phyloP scores from a whole-genome alignment of 2,797 vertebrate species.

The Typhlichthys subterraneus region DNA sequence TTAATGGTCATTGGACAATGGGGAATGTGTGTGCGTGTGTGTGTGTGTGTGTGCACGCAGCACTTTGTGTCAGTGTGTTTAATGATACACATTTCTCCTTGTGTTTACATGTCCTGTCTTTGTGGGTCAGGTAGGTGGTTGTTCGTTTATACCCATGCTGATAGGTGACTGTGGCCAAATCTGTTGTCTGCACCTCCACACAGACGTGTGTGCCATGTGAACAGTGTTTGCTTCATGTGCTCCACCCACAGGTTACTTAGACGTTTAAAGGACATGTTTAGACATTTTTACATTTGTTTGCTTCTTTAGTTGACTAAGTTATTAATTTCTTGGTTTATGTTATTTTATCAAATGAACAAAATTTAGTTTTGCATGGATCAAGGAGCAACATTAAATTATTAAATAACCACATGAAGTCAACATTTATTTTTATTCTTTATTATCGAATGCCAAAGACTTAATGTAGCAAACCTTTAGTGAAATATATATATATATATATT shows the following conservation, averaged over 20 bases:
- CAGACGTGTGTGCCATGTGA: slow-evolving; percentile 1
- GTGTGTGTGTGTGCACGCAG: slow-evolving; percentile 19
- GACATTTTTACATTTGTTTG: no score
- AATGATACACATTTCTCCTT: slow-evolving; percentile 56
- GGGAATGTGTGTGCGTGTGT: slow-evolving; percentile 42
- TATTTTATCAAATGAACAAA: no score
- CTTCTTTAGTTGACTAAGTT: background rate
- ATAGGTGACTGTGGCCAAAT: slow-evolving; percentile 52
- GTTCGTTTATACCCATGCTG: slow-evolving; percentile 56
- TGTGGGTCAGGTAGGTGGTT: slow-evolving; percentile 63
- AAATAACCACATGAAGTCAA: no score
- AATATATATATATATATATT: no score
- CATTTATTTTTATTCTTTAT: no score
- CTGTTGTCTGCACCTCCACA: slow-evolving; percentile 41
- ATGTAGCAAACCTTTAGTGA: no score
- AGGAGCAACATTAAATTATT: no score
- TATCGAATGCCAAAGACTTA: no score
- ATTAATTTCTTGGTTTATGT: background rate
- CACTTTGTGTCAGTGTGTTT: background rate
- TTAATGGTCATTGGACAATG: slow-evolving; percentile 44
- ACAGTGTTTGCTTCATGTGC: background rate
- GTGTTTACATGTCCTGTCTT: slow-evolving; percentile 71
- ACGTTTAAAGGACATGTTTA: no score
- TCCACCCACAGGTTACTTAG: no score
- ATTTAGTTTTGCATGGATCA: no score